Conservation (phyloP, 2,797 vertebrate genomes). For the Poecilia velifera region DNA sequence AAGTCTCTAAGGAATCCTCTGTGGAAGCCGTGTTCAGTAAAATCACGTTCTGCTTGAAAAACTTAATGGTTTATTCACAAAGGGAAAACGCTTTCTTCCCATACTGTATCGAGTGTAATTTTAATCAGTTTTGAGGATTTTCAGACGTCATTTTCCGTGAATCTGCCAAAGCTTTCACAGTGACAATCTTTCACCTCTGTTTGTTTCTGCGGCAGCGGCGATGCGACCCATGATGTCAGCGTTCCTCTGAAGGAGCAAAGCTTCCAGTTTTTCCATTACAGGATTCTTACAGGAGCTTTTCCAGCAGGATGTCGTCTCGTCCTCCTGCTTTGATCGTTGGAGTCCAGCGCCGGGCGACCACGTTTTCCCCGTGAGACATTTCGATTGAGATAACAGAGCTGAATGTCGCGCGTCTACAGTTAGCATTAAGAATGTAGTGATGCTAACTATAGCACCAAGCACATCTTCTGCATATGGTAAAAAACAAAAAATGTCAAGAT, state of each 20-base stretch:
- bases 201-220: slow-evolving; percentile 1
- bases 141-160: not conserved
- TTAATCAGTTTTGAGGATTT: not conserved
- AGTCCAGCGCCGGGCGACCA: not conserved
- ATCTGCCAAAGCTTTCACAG: not conserved
- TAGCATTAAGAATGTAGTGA: not conserved
- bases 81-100: not conserved
- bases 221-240: not conserved
- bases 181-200: slow-evolving; percentile 7
- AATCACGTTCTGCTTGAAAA: not conserved
- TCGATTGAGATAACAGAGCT: not conserved
- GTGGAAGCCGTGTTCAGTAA: not conserved
- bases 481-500: not conserved
- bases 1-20: slow-evolving; percentile 10
- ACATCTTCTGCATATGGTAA: not conserved
- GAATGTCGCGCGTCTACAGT: not conserved
- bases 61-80: not conserved
- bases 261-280: slow-evolving; percentile 23
- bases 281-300: slow-evolving; percentile 5
- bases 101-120: not conserved
- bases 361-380: not conserved
- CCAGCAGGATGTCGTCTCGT: slow-evolving; percentile 7
- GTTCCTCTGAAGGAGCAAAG: slow-evolving; percentile 16
- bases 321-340: not conserved
- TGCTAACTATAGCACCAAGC: not conserved